Percentiles rank a stretch among this genome's conserved stretches.
phyloP scores from a whole-genome alignment of 1,140 invertebrate genomes.

The Dinoponera quadriceps region DNA sequence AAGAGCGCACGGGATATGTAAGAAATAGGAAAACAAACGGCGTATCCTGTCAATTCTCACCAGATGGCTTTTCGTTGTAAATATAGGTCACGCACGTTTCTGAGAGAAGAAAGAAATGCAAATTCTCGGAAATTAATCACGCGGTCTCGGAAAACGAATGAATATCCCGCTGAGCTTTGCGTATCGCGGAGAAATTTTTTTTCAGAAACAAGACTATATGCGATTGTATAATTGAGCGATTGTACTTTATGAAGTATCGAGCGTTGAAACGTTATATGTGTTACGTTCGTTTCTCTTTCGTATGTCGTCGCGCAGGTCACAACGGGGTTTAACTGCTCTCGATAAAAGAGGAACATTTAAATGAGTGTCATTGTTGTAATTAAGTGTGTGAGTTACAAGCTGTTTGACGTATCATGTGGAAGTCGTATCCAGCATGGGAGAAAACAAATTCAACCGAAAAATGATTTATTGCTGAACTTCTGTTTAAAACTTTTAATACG shows the following conservation, averaged over 20 bases:
- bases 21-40: not conserved
- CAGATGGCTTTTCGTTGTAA: not conserved
- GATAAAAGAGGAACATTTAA: not conserved
- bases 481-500: constrained; percentile 9
- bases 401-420: constrained; percentile 33
- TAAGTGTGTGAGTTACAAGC: constrained; percentile 24
- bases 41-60: constrained; percentile 20
- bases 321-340: not conserved
- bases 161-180: not conserved
- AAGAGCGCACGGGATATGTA: not conserved
- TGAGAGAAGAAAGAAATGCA: not conserved
- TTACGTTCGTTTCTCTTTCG: not conserved
- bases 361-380: constrained; percentile 23
- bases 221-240: not conserved
- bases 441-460: constrained; percentile 11
- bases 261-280: not conserved
- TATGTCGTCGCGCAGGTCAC: not conserved
- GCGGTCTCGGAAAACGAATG: not conserved
- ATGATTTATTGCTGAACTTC: not conserved
- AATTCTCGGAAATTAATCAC: constrained; percentile 13
- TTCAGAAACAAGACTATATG: not conserved
- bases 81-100: not conserved
- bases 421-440: not conserved
- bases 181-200: constrained; percentile 17
- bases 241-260: not conserved